A percentile compares a stretch with the other conserved stretches of the same genome.
phyloP scores from a whole-genome alignment of 2,113 vertebrate species.

The Centrocercus urophasianus region DNA sequence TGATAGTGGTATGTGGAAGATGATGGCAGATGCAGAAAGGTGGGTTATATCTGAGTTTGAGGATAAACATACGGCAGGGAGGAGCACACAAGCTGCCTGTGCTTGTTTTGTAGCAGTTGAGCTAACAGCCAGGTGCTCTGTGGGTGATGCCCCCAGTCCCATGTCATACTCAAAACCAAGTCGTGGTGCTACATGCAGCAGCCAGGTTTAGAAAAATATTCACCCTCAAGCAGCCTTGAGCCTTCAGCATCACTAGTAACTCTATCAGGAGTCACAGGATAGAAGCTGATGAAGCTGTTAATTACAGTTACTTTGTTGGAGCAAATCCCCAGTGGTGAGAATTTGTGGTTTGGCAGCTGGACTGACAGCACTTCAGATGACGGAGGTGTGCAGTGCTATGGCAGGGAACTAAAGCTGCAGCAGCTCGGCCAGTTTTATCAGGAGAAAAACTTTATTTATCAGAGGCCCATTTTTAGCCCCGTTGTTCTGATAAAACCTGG shows the following conservation, averaged over 20 bases:
- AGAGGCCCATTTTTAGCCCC: neutral
- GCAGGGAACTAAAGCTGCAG: neutral
- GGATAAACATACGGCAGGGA: rapidly evolving
- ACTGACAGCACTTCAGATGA: rapidly evolving
- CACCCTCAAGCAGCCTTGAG: neutral
- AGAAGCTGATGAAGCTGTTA: neutral
- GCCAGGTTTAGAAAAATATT: neutral
- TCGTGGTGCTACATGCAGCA: neutral
- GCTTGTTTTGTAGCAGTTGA: neutral
- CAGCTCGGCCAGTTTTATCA: neutral
- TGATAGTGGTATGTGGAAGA: neutral
- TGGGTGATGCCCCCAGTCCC: neutral
- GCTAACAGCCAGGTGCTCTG: rapidly evolving
- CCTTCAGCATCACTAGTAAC: neutral
- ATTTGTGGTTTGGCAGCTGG: neutral
- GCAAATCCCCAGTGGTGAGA: neutral
- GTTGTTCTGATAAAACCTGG: neutral
- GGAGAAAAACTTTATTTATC: neutral
- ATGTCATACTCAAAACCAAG: neutral
- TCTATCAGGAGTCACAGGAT: neutral
- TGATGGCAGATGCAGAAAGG: neutral
- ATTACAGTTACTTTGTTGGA: neutral
- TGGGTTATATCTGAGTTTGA: neutral
- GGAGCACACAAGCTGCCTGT: rapidly evolving
- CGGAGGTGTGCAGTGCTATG: neutral